Evolutionary conservation across 2,888 invertebrate species (phyloP).

Genomic region (Keiferia lycopersicella): DNA sequence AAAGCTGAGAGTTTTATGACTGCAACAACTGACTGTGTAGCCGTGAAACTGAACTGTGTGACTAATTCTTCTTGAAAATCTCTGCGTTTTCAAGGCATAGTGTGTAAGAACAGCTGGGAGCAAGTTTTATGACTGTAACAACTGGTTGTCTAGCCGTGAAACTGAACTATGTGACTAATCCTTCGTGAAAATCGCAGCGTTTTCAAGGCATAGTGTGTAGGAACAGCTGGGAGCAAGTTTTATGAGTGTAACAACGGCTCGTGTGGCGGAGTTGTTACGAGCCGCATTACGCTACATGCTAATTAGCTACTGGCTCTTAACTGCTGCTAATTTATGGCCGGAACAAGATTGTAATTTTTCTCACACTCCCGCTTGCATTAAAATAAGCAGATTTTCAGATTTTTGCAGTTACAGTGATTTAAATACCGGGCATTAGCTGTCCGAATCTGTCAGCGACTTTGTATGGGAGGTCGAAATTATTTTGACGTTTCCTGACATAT

Average conservation of each 20-base stretch:
- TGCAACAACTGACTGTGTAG: constrained; percentile 32
- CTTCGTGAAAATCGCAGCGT: constrained; percentile 23
- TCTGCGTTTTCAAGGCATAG: too few species aligned
- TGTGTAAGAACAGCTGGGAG: too few species aligned
- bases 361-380: not conserved
- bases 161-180: too few species aligned
- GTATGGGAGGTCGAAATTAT: too few species aligned
- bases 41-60: too few species aligned
- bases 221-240: constrained; percentile 31
- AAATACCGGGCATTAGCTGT: too few species aligned
- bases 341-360: constrained; percentile 6
- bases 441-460: too few species aligned
- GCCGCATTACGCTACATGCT: constrained; percentile 34
- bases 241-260: constrained; percentile 34
- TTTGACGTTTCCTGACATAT: too few species aligned
- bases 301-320: constrained; percentile 16
- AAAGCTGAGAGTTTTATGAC: constrained; percentile 30
- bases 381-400: too few species aligned
- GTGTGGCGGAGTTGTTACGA: constrained; percentile 32
- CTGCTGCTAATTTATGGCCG: constrained; percentile 14
- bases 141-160: too few species aligned
- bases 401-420: not conserved
- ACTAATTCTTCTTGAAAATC: too few species aligned
- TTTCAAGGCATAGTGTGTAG: constrained; percentile 28
- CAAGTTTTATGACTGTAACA: constrained; percentile 14